Base-by-base conservation (phyloP, 2,797 vertebrate genomes). In the Sparidentex hasta region DNA sequence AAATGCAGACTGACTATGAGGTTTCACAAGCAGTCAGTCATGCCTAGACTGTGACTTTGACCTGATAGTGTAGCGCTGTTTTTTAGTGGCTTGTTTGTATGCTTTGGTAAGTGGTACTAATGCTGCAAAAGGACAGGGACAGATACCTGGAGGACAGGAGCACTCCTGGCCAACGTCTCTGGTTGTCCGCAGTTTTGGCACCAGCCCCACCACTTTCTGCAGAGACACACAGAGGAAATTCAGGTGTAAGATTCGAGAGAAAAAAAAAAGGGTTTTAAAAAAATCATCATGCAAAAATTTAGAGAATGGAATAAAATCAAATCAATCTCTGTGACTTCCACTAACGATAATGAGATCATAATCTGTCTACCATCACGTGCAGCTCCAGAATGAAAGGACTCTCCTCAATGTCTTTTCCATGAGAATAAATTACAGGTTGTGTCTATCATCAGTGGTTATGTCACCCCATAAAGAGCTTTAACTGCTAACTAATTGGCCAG, bases 121-220 rank as follows among this genome's bases (percentile, higher is more conserved):
- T 12, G 50, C 21, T 16, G 59, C 44, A 66, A 69, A 69, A 55
- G 6, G 51, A 16, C 20, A 66, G 1, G 76, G 55, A 65, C 69
- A 91, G 94, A 65, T 95, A 98, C 98, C 98, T 96, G 97, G 96
- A 76, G 98, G 97, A 88, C 98, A 99, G 92, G 91, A 83, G 72
- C 98, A 99, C 72, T 97, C 97, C 0, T 92, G 92, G 0, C 92
- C 94, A n/a, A 93, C 95, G 54, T 99, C 98, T 72, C 98, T 95
- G 0, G 71, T 92, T 1, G 90, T 94, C 59, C 98, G 94, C 47
- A 94, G 76, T 88, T 96, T 98, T 0, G 92, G 95, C 9, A 96
- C 86, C 82, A 96, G 95, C 76, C 96, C 90, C 12, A 75, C 94
- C 71, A 98, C 83, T 90, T 96, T 97, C 97, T 99, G 94, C 65